phyloP scores from a whole-genome alignment of 2,888 invertebrate genomes.

The Artemia sp. region DNA sequence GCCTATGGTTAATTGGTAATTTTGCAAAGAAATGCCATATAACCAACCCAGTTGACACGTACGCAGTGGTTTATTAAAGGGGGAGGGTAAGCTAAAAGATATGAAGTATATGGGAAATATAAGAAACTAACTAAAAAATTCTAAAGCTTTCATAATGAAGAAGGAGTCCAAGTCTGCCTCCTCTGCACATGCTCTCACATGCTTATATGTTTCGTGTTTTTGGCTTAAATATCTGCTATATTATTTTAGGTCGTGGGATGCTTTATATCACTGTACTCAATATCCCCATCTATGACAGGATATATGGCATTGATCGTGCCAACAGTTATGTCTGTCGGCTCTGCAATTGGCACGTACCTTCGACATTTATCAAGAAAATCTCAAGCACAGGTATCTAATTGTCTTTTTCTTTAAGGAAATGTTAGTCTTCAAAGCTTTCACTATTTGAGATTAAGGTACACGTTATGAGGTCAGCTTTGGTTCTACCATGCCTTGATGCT shows the following conservation, averaged over 20 bases:
- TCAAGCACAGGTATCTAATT: constrained; percentile 51
- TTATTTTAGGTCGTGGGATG: constrained; percentile 44
- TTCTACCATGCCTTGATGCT: too few species aligned
- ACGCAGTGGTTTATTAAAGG: too few species aligned
- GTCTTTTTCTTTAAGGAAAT: too few species aligned
- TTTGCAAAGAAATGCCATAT: too few species aligned
- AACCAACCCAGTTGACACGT: too few species aligned
- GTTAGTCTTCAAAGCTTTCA: too few species aligned
- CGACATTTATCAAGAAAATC: constrained; percentile 57
- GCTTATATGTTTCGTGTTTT: constrained; percentile 18
- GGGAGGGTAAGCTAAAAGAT: too few species aligned
- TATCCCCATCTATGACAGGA: constrained; percentile 77
- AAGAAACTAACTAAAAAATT: constrained; percentile 10
- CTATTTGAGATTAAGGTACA: too few species aligned
- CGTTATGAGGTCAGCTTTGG: too few species aligned
- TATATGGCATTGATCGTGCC: constrained; percentile 71
- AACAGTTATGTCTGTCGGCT: constrained; percentile 63
- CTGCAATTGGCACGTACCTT: constrained; percentile 58
- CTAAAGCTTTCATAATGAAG: neutral
- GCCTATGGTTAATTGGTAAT: too few species aligned
- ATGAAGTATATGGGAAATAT: neutral
- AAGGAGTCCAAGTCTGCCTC: constrained; percentile 28
- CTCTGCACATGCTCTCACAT: neutral
- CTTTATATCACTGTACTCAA: constrained; percentile 55
- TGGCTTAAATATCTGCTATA: constrained; percentile 16